Base-by-base conservation (phyloP, 1,140 invertebrate species). In the Grapholita molesta region DNA sequence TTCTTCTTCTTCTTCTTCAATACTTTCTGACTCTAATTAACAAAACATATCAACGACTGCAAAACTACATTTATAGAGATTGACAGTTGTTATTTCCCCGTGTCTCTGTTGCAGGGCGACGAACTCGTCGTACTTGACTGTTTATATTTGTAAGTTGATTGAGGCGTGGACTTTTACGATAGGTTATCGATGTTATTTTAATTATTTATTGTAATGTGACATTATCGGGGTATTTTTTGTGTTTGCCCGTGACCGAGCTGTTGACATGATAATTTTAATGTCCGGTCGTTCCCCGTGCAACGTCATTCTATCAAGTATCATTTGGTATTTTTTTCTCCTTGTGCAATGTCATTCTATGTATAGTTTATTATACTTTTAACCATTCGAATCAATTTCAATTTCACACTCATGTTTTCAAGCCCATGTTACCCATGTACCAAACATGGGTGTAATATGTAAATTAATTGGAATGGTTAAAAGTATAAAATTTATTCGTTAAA, bases 111-210 rank as follows among this genome's bases (percentile, higher is more conserved):
- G 42, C 42, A n/a, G 42, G 24, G 55, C 55, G 30, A 61, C 28
- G 55, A 61, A 32, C 55, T 32, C 55, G 52, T 24, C 11, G 55
- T 61, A 61, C 55, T 61, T 61, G 55, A 18, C 18, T 28, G 24
- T 61, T 61, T 61, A 61, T 30, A 32, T 61, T 61, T 15, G 55
- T 61, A 28, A 48, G 3, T n/a, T 48, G 42, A 48, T 48, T 48
- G 42, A n/a, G 35, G 35, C 35, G 42, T 21, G 42, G 42, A 48
- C 15, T 48, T 21, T 48, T 21, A 12, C n/a, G 42, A 48, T 48
- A n/a, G 15, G 42, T 21, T 48, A 48, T 48, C 42, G n/a, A 48
- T 48, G 18, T 21, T 21, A 21, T 48, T 9, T 48, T 48, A 38
- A 38, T 48, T 48, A 48, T 48, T 48, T 7, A 21, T 21, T 21